Conservation (phyloP, 2,113 vertebrate species). For the Eulacestoma nigropectus region DNA sequence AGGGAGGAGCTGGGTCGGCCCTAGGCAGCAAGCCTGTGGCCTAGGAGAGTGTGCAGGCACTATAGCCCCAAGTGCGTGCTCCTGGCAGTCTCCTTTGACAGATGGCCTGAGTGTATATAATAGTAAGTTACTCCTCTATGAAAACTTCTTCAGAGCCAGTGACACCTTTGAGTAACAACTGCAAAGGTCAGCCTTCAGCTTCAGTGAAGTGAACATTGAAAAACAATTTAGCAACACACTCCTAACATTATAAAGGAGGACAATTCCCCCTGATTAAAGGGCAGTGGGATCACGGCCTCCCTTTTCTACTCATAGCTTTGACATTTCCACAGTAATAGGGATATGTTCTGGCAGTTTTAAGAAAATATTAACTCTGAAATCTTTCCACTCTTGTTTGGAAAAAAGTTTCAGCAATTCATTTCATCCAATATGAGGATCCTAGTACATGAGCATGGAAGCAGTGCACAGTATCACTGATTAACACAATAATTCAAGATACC, state of each 20-base stretch:
- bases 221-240: not conserved
- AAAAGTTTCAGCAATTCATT: not conserved
- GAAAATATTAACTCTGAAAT: not conserved
- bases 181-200: slow-evolving; percentile 47
- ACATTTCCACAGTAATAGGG: not conserved
- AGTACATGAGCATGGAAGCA: not conserved
- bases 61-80: fast-evolving
- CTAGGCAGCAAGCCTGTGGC: not conserved
- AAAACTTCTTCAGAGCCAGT: not conserved
- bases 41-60: not conserved
- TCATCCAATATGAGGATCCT: not conserved
- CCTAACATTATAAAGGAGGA: not conserved
- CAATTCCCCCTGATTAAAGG: slow-evolving; percentile 24
- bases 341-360: not conserved
- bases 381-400: not conserved
- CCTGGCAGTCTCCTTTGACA: not conserved
- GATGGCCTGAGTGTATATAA: not conserved
- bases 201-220: not conserved
- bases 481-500: not conserved
- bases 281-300: not conserved
- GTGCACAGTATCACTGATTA: not conserved
- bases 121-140: not conserved
- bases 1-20: not conserved
- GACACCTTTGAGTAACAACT: not conserved
- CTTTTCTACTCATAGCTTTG: not conserved